Evolutionary conservation across 1,140 invertebrate species (phyloP), one percentile per base, ranked within the genome.

Genomic region (Diachasma alloeum): DNA sequence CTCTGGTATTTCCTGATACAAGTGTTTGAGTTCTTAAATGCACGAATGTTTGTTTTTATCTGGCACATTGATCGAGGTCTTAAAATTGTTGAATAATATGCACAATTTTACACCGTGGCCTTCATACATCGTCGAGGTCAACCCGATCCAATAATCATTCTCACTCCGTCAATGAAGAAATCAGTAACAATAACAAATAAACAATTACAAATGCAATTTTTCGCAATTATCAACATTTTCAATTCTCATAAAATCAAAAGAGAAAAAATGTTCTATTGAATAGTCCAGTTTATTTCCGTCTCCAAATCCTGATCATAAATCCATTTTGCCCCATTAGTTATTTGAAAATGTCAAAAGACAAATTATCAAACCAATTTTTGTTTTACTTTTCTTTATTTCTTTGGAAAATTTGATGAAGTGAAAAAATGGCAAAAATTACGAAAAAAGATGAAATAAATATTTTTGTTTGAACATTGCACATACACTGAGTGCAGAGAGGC

Each of bases 381-480:
- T 31, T 31, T 31, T 31, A 31, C 6, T 31, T 31, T 31, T 3
- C 31, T 31, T 31, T 31, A 31, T 31, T 31, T 31, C 31, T 2
- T 31, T 31, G 39, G 13, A 11, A 11, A 13, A 13, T 42, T 42
- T 42, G 10, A 42, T 42, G 39, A 42, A 11, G 48, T 53, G 48
- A 19, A 53, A 53, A 53, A 53, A 53, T n/a, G 13, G 9, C 1
- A 53, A 13, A 42, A 11, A 42, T 42, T 10, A 53, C n/a, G 17
- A 53, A 53, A 31, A 53, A 53, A 53, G 4, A 53, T 53, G 17
- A 63, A 63, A 63, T 63, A 63, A 63, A 63, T 73, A 63, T 73
- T 37, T 37, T 59, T 63, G 46, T 63, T 59, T 73, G 83, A 81
- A 84, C 80, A 84, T 75, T n/a, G 37, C 26, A 67, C 81, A 82